phyloP scores from a whole-genome alignment of 2,888 invertebrate species.

The Acheta domesticus region DNA sequence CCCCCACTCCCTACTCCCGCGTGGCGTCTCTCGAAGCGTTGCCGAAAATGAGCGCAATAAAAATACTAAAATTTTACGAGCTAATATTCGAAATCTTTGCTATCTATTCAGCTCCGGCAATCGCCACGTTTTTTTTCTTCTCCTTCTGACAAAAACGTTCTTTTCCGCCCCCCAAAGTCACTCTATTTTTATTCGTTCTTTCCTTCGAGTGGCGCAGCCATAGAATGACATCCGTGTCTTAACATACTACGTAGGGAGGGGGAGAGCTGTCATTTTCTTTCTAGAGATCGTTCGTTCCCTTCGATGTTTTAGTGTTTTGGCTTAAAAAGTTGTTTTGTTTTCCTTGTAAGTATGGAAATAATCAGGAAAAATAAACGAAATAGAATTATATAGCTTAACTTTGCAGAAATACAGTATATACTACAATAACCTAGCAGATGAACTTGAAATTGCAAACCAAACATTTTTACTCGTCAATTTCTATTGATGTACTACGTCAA shows the following conservation, averaged over 20 bases:
- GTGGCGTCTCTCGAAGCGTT: neutral
- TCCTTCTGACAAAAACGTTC: neutral
- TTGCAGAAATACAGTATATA: no score
- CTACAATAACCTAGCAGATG: no score
- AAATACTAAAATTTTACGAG: conserved; percentile 32
- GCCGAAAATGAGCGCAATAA: conserved; percentile 19
- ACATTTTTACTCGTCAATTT: no score
- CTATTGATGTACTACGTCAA: no score
- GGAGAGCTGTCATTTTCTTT: no score
- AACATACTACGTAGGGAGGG: neutral
- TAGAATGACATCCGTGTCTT: conserved; percentile 9
- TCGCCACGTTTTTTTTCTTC: neutral
- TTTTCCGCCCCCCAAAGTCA: neutral
- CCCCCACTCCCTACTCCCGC: neutral
- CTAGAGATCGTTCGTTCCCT: no score
- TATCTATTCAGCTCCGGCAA: neutral
- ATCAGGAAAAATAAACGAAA: no score
- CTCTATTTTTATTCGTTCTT: neutral
- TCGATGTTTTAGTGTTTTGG: no score
- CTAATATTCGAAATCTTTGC: conserved; percentile 33
- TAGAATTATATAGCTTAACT: no score
- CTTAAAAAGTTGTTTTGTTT: no score
- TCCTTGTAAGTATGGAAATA: no score
- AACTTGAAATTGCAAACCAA: no score
- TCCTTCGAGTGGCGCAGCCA: neutral